Conservation (phyloP, 2,888 invertebrate species). For the Alloscopus bannaensis region DNA sequence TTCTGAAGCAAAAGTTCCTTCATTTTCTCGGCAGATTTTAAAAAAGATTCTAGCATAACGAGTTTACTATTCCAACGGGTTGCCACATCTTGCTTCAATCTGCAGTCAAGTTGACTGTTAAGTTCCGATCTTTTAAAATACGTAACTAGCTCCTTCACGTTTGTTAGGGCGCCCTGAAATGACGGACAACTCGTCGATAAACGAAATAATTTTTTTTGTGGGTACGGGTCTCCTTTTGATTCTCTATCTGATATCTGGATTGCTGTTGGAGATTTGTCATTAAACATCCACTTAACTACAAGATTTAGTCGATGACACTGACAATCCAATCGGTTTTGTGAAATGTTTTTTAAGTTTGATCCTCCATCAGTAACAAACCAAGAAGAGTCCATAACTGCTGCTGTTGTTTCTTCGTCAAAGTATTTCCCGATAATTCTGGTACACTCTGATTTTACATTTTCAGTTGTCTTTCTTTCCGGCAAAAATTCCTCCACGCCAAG, state of each 20-base stretch:
- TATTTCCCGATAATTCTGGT: not conserved
- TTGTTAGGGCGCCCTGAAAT: not conserved
- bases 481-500: conserved; percentile 28
- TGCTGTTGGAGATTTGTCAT: not conserved
- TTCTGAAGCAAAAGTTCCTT: conserved; percentile 32
- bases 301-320: not conserved
- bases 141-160: conserved; percentile 20
- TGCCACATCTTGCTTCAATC: conserved; percentile 36
- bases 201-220: conserved; percentile 12
- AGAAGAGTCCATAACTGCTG: not conserved
- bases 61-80: conserved; percentile 37
- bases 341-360: conserved; percentile 29
- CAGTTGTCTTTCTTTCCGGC: conserved; percentile 18
- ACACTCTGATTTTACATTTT: conserved; percentile 12
- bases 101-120: not conserved
- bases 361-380: conserved; percentile 45
- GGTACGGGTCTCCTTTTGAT: too few relatives aligned
- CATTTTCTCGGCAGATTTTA: not conserved
- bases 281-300: not conserved
- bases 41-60: conserved; percentile 33
- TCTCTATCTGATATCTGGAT: not conserved
- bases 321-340: conserved; percentile 13
- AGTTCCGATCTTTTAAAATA: conserved; percentile 28
- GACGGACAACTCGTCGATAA: conserved; percentile 19
- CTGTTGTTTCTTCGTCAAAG: conserved; percentile 2